Evolutionary conservation across 2,888 invertebrate genomes (phyloP).

Genomic region (Brachylomia viminalis): DNA sequence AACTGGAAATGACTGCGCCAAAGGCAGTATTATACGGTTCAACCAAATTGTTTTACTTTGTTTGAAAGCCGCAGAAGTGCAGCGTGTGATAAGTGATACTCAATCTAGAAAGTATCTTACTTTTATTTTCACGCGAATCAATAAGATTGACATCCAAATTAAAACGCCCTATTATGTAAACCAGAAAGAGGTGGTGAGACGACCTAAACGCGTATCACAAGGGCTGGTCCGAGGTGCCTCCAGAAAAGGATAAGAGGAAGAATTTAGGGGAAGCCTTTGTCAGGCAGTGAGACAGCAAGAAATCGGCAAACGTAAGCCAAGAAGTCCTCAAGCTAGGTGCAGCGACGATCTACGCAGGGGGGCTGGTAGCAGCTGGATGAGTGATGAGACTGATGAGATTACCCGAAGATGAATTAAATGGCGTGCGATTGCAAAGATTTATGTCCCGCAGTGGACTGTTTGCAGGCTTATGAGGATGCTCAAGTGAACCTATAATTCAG

Average conservation of each 20-base stretch:
- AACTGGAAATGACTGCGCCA: slow-evolving; percentile 2
- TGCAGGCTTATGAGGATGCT: not conserved
- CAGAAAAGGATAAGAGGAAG: not conserved
- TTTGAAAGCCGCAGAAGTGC: not conserved
- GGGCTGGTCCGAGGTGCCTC: not conserved
- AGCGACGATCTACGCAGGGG: not conserved
- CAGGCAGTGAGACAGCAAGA: not conserved
- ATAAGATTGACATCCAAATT: slow-evolving; percentile 1
- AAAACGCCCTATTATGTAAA: not conserved
- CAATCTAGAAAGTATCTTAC: too few relatives aligned
- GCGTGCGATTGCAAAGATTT: not conserved
- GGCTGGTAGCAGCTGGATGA: not conserved
- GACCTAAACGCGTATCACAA: not conserved
- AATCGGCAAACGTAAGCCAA: not conserved
- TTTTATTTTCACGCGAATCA: not conserved
- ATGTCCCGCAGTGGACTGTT: not conserved
- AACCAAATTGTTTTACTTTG: not conserved
- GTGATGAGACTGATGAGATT: not conserved
- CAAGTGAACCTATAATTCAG: slow-evolving; percentile 2
- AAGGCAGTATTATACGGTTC: not conserved
- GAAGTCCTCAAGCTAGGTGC: not conserved
- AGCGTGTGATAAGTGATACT: not conserved
- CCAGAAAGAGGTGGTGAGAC: too few relatives aligned
- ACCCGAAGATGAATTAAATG: not conserved
- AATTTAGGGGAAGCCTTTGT: not conserved